Evolutionary conservation across 2,888 invertebrate genomes (phyloP).

Genomic region (Microchrysa polita): DNA sequence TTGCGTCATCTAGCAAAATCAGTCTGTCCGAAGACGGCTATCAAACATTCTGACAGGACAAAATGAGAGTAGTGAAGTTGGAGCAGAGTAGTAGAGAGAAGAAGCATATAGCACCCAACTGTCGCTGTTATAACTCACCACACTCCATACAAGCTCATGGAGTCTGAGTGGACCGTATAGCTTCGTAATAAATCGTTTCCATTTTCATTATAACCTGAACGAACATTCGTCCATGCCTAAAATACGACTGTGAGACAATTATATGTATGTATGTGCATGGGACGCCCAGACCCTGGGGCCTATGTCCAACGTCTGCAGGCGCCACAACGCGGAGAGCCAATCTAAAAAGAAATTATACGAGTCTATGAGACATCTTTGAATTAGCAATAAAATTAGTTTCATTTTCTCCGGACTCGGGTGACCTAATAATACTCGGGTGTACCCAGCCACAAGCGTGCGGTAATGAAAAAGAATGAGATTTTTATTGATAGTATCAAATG

Average conservation of each 20-base stretch:
- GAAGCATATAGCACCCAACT: too few relatives aligned
- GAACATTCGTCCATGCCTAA: neutral
- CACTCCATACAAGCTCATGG: neutral
- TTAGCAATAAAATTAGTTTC: constrained; percentile 38
- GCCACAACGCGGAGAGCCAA: neutral
- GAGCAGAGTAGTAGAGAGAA: too few relatives aligned
- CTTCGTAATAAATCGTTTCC: constrained; percentile 28
- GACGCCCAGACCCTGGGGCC: too few relatives aligned
- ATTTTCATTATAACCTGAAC: neutral
- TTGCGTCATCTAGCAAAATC: too few relatives aligned
- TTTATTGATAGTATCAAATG: constrained; percentile 44
- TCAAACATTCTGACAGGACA: too few relatives aligned
- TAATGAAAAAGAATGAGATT: constrained; percentile 45
- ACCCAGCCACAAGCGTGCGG: too few relatives aligned
- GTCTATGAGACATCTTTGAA: constrained; percentile 35
- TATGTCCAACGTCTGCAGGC: neutral
- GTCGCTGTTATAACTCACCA: too few relatives aligned
- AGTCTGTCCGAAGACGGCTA: too few relatives aligned
- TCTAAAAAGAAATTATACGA: neutral
- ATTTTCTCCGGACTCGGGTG: constrained; percentile 4
- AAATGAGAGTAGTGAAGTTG: too few relatives aligned
- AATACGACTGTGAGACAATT: neutral
- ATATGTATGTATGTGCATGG: neutral
- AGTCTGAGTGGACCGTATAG: too few relatives aligned
- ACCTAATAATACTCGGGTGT: constrained; percentile 32